A percentile compares a stretch with the other conserved stretches of the same genome.
Evolutionary conservation across 2,113 vertebrate genomes (phyloP).

Genomic region (Pseudorectes ferrugineus): DNA sequence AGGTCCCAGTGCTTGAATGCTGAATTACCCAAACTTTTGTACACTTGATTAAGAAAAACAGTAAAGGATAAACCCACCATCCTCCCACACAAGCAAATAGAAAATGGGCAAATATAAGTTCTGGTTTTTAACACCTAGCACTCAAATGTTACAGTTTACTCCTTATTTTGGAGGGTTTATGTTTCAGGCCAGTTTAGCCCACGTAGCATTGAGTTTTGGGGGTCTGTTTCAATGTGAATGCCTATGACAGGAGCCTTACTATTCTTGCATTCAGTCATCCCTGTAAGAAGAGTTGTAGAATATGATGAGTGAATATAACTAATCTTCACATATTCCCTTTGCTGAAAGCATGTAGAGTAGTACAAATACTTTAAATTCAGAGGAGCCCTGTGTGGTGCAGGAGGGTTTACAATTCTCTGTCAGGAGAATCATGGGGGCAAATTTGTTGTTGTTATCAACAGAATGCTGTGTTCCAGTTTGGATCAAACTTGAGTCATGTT

Average conservation of each 20-base stretch:
- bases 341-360: background rate
- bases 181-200: background rate
- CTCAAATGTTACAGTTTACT: background rate
- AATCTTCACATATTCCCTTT: background rate
- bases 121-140: background rate
- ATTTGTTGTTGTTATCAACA: background rate
- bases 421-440: background rate
- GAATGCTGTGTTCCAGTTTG: background rate
- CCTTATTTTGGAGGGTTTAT: background rate
- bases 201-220: fast-evolving
- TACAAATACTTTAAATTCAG: background rate
- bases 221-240: background rate
- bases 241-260: background rate
- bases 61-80: background rate
- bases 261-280: background rate
- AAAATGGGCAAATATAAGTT: background rate
- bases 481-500: background rate
- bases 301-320: background rate
- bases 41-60: background rate
- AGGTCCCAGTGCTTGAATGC: background rate
- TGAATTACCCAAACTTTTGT: background rate
- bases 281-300: background rate
- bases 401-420: background rate
- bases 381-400: background rate
- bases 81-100: background rate